Evolutionary conservation across 2,797 vertebrate species (phyloP), one percentile per base, ranked within the genome.

Genomic region (Vultur gryphus): DNA sequence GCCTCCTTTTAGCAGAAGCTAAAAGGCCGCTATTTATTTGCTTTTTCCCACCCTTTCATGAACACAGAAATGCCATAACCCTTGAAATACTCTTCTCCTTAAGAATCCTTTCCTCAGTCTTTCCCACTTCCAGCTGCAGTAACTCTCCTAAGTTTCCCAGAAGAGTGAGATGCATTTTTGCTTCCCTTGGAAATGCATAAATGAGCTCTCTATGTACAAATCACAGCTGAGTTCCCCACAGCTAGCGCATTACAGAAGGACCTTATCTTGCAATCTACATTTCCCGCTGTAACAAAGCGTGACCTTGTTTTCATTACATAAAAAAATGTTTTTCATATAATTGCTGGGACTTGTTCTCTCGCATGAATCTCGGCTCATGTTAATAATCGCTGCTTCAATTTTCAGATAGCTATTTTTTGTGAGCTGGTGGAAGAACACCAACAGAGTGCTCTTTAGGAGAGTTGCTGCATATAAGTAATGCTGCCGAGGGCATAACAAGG

Each of bases 101-200:
- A 95, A 97, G 94, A 96, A 96, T 95, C 91, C 95, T 90, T 93
- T 65, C 93, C 96, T 96, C 93, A 96, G 71, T 98, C 97, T 97
- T 97, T 97, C 97, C 97, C 55, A 23, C 89, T 96, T 97, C 98
- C 98, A 98, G 97, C 98, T 98, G 97, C 97, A 96, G 84, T 82
- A 97, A 93, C 93, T 96, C 97, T 97, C 96, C 97, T 90, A 59
- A 97, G 96, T 97, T 96, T 98, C 97, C 95, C 95, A 97, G 94
- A 93, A 97, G 95, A 97, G 97, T 96, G 89, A 77, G 93, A 88
- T 92, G 95, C 95, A 78, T 96, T 96, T 95, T 95, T 95, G 89
- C 94, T 93, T 94, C 92, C 97, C 97, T 98, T 98, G 97, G 98
- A 98, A 98, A 95, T 96, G 97, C 95, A 98, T 98, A 98, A 98